Evolutionary conservation across 2,888 invertebrate genomes (phyloP), one percentile per base, ranked within the genome.

Genomic region (Drosophila sordidula): DNA sequence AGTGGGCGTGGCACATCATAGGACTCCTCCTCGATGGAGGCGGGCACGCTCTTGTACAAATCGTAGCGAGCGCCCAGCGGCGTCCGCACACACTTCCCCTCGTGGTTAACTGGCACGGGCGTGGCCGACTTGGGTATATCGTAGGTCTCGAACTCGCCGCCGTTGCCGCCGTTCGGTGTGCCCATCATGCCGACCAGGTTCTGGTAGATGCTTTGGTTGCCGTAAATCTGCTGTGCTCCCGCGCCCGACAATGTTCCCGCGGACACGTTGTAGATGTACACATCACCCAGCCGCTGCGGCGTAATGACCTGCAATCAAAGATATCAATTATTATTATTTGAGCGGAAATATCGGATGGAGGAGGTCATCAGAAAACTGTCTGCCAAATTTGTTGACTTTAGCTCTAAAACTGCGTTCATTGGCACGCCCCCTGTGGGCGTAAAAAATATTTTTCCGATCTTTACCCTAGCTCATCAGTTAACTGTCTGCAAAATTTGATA

Each of bases 201-300:
- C 79, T 91, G 91, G 62, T 91, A 91, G 68, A 90, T 87, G 74
- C 74, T 89, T 83, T 89, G 83, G 81, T 89, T 89, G 65, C 85
- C 63, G 52, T 88, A 89, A 54, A 90, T 80, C 76, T 91, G 90
- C 66, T 89, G 63, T 5, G 58, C 70, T 36, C 70, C 63, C 39
- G 32, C 36, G 32, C 61, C 65, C 44, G 63, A 63, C 57, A 80
- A 75, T 47, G 74, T 67, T 54, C 75, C 66, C 73, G 78, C 52
- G 70, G 95, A 94, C 90, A 94, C 93, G 91, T 95, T 95, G 92
- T 95, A 96, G 73, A 95, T 92, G 91, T 95, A 95, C 49, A 95
- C 95, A 91, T 95, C 95, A 83, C 95, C 95, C 91, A 94, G 94
- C 91, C 95, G 94, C 91, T 95, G 95, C 38, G 95, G 95, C 64